A percentile compares a stretch with the other conserved stretches of the same genome.
phyloP scores from a whole-genome alignment of 1,140 invertebrate genomes.

The Penaeus vannamei region DNA sequence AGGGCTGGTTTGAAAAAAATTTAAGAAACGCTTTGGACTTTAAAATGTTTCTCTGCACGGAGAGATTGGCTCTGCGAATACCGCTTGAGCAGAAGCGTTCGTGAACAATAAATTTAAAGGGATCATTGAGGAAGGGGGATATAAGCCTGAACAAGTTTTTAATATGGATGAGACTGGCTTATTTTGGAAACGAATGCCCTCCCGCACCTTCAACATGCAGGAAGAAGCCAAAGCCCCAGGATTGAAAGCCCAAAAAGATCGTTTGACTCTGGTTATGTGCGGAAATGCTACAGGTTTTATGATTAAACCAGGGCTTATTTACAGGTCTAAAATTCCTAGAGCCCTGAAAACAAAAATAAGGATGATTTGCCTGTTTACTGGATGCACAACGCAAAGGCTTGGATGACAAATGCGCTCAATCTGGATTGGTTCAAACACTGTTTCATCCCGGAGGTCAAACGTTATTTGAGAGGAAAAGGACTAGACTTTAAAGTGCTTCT shows the following conservation, averaged over 20 bases:
- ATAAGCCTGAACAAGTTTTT: neutral
- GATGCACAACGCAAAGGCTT: neutral
- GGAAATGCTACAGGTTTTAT: constrained; percentile 6
- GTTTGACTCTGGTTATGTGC: neutral
- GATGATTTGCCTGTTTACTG: neutral
- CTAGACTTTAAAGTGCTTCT: constrained; percentile 5
- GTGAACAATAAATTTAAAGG: too few relatives aligned
- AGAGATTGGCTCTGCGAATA: too few relatives aligned
- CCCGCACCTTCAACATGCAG: neutral
- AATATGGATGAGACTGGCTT: neutral
- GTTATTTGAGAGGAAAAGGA: neutral
- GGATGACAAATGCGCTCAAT: neutral
- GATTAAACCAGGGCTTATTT: constrained; percentile 32
- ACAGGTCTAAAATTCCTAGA: neutral
- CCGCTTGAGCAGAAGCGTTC: too few relatives aligned
- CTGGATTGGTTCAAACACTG: constrained; percentile 25
- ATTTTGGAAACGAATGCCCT: neutral
- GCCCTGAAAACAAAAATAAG: neutral
- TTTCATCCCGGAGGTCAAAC: neutral
- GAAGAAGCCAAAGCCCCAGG: neutral
- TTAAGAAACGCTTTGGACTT: too few relatives aligned
- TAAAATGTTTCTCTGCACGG: too few relatives aligned
- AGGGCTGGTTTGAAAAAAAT: too few relatives aligned
- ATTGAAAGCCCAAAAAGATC: neutral
- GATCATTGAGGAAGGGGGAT: too few relatives aligned